Evolutionary conservation across 2,797 vertebrate species (phyloP), one percentile per base, ranked within the genome.

Genomic region (Micropoecilia bifurca): DNA sequence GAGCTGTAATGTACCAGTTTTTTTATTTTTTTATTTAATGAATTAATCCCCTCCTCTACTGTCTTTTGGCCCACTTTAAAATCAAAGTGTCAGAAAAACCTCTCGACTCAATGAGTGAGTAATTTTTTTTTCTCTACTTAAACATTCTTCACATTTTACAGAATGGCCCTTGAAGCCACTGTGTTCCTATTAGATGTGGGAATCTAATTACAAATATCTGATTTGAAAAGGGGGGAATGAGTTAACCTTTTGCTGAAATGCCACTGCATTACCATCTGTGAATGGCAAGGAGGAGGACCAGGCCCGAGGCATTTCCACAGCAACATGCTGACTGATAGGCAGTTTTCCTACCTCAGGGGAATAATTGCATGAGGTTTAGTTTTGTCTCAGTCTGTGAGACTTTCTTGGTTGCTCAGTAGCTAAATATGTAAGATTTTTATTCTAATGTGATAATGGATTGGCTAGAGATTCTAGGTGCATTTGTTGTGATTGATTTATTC

Each of bases 241-340:
- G 87, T 93, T 94, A 94, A 93, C 93, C 91, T 94, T 53, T 95
- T 95, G 85, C 87, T 80, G 88, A 95, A 95, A 95, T 94, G 91
- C 91, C 93, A 95, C 82, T 46, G 80, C 89, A 91, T 85, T 87
- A 90, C 89, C 83, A 85, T 87, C 88, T 89, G 84, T 89, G 94
- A 92, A 92, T 93, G 88, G 91, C 88, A 90, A 91, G 86, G 73
- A 90, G 84, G 87, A 85, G 73, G 78, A 83, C 76, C 20, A 72
- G 79, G 84, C 87, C 83, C 50, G 30, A 86, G 82, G 92, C 92
- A 83, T 90, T 90, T 89, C 81, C 82, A 85, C 86, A 39, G 86
- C 71, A 75, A 86, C 89, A 83, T 76, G 73, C 77, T 71, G 81
- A 84, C 79, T 93, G 93, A 94, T 77, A 81, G 93, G 91, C 93